Percentiles rank a stretch among this genome's conserved stretches.
Evolutionary conservation across 1,140 invertebrate genomes (phyloP).

Genomic region (Drosophila nikananu): DNA sequence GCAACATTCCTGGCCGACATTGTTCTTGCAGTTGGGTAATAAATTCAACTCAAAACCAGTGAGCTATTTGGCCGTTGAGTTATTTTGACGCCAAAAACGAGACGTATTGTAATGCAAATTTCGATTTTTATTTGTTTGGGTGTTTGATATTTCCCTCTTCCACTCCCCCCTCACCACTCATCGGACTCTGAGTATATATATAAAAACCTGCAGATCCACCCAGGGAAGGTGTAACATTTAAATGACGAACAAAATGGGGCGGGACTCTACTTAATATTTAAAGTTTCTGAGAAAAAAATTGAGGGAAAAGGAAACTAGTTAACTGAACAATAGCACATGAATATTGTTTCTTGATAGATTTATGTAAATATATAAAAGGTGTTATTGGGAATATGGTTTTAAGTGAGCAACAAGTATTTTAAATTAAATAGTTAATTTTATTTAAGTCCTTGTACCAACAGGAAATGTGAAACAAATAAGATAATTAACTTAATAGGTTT

Average conservation of each 20-base stretch:
- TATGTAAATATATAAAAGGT: constrained; percentile 5
- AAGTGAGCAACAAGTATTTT: not conserved
- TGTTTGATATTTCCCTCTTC: constrained; percentile 38
- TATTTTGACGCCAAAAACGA: constrained; percentile 54
- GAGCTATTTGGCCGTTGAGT: constrained; percentile 46
- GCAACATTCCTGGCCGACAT: constrained; percentile 38
- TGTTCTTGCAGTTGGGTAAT: constrained; percentile 49
- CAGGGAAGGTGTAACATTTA: constrained; percentile 43
- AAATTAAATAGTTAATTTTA: not conserved
- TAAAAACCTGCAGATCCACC: constrained; percentile 38
- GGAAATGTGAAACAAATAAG: not conserved
- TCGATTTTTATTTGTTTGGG: constrained; percentile 44
- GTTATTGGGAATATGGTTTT: not conserved
- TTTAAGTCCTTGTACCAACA: not conserved
- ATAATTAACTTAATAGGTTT: not conserved
- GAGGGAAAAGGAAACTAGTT: constrained; percentile 18
- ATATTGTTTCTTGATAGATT: constrained; percentile 11
- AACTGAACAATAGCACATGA: constrained; percentile 3
- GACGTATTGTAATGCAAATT: constrained; percentile 67
- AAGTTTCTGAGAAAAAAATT: constrained; percentile 14
- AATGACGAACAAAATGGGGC: constrained; percentile 31
- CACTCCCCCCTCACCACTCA: not conserved
- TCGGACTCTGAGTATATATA: not conserved
- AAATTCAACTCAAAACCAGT: constrained; percentile 51
- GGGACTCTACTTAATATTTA: constrained; percentile 23